Conservation (phyloP, 2,888 invertebrate genomes). For the Thera britannica region DNA sequence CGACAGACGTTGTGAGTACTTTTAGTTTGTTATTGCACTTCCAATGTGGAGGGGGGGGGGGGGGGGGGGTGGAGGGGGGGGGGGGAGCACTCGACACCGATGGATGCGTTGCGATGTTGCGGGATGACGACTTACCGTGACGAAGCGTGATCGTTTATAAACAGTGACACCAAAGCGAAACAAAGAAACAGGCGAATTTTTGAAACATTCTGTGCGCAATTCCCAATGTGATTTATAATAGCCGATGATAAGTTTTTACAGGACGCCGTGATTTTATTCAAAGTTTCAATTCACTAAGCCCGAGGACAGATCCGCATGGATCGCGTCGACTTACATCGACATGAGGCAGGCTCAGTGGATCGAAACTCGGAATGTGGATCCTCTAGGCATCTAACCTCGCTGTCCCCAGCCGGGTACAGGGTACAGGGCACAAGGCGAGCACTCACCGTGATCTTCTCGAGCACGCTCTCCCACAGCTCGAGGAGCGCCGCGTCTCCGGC, state of each 20-base stretch:
- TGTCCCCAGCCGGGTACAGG: slow-evolving; percentile 72
- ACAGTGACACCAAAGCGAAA: slow-evolving; percentile 36
- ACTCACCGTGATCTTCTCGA: slow-evolving; percentile 23
- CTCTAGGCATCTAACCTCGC: slow-evolving; percentile 55
- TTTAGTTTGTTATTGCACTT: slow-evolving; percentile 50
- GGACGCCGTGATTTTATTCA: neutral
- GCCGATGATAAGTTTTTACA: slow-evolving; percentile 5
- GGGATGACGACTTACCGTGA: slow-evolving; percentile 19
- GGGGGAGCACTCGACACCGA: slow-evolving; percentile 32
- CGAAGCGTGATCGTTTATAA: slow-evolving; percentile 34
- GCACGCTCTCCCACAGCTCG: slow-evolving; percentile 31
- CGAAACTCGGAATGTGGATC: too few species aligned
- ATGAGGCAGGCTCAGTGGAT: too few species aligned
- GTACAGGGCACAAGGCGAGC: too few species aligned
- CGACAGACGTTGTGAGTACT: slow-evolving; percentile 42
- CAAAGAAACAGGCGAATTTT: slow-evolving; percentile 6
- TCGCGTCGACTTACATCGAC: too few species aligned
- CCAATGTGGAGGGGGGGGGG: slow-evolving; percentile 12
- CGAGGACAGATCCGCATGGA: neutral
- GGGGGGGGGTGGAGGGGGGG: slow-evolving; percentile 8
- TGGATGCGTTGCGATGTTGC: slow-evolving; percentile 10
- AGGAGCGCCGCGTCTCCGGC: slow-evolving; percentile 43
- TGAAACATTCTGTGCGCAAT: slow-evolving; percentile 12
- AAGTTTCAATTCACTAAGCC: neutral
- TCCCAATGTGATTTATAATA: slow-evolving; percentile 13